These are phyloP conservation scores for Propithecus perrieri DNA, from an alignment of 2,797 vertebrate species.

Conservation along the genomic window DNA sequence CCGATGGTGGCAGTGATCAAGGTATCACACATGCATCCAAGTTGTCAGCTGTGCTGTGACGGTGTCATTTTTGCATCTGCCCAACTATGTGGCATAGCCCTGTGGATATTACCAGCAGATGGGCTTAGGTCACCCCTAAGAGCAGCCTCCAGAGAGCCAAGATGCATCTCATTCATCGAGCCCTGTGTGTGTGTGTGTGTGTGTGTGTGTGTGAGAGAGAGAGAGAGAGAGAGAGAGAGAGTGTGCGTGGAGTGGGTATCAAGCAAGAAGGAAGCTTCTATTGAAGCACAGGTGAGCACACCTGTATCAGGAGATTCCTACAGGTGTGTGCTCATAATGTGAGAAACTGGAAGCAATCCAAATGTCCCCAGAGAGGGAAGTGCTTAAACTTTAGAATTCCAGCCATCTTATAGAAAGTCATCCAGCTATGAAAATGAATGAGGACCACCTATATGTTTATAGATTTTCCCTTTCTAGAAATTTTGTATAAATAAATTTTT, in stretches of 20 bases:
- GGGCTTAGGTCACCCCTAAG: not conserved
- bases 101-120: not conserved
- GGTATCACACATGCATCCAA: fast-evolving
- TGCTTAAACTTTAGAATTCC: not conserved
- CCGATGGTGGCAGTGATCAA: too few species aligned
- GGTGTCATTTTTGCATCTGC: too few species aligned
- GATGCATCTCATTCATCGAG: fast-evolving
- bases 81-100: not conserved
- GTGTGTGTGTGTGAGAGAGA: not conserved
- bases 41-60: not conserved
- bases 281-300: too few species aligned
- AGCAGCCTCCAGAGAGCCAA: not conserved
- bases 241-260: fast-evolving
- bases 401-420: too few species aligned
- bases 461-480: not conserved
- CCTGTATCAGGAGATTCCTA: too few species aligned
- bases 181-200: not conserved
- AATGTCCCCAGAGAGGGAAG: not conserved
- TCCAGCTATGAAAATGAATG: not conserved
- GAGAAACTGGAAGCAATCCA: not conserved
- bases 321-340: too few species aligned
- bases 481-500: not conserved
- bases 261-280: not conserved
- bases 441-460: not conserved
- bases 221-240: too few species aligned